phyloP scores from a whole-genome alignment of 2,113 vertebrate species.

The Microtus montanus region DNA sequence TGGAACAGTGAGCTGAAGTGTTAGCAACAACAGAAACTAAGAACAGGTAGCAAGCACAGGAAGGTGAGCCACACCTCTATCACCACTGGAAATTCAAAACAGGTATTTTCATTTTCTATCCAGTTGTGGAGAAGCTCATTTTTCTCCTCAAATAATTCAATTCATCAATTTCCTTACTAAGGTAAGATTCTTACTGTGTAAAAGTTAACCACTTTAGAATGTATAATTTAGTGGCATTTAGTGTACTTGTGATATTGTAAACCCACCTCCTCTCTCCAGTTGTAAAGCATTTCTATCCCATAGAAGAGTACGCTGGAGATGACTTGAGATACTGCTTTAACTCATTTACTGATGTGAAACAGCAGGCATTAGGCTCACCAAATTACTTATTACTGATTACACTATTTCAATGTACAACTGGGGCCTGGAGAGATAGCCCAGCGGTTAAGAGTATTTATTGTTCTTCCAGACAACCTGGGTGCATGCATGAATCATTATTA shows the following conservation, averaged over 20 bases:
- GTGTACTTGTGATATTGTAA: neutral
- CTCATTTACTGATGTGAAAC: neutral
- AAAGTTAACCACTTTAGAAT: neutral
- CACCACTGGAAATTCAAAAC: neutral
- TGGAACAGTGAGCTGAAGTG: neutral
- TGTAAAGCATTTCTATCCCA: neutral
- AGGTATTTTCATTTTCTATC: neutral
- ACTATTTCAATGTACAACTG: neutral
- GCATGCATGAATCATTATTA: neutral
- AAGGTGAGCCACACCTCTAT: neutral
- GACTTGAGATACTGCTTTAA: slow-evolving; percentile 17
- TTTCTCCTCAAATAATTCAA: neutral
- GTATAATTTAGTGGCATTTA: neutral
- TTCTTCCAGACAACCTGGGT: neutral
- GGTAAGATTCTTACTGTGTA: neutral
- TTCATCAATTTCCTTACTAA: neutral
- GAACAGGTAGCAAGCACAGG: neutral
- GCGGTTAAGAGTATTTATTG: neutral
- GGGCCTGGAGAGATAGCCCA: neutral
- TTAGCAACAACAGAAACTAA: neutral
- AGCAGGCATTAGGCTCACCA: neutral
- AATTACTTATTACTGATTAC: neutral
- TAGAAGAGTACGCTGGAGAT: neutral
- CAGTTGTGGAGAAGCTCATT: neutral
- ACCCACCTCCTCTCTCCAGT: neutral